phyloP scores from a whole-genome alignment of 2,797 vertebrate species.

The Hippoglossus hippoglossus region DNA sequence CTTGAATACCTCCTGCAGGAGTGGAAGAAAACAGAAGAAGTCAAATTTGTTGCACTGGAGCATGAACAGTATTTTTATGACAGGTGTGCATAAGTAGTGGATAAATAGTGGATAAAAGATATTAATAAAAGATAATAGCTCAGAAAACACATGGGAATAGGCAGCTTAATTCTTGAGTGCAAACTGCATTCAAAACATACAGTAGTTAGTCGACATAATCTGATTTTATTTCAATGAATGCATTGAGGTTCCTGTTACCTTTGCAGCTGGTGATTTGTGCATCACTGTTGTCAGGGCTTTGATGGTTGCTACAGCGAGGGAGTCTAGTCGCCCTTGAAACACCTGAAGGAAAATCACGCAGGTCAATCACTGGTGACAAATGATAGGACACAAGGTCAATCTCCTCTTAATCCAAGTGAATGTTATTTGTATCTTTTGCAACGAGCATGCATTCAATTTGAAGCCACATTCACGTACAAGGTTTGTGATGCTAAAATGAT shows the following conservation, averaged over 20 bases:
- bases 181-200: too few relatives aligned
- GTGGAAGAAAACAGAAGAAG: neutral
- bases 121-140: too few relatives aligned
- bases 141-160: too few relatives aligned
- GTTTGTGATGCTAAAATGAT: constrained; percentile 24
- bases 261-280: constrained; percentile 97
- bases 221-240: neutral
- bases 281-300: constrained; percentile 97
- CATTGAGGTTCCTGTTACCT: constrained; percentile 81
- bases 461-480: constrained; percentile 21
- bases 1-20: constrained; percentile 94
- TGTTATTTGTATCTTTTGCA: constrained; percentile 10
- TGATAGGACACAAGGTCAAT: constrained; percentile 16
- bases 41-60: too few relatives aligned
- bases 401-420: constrained; percentile 49
- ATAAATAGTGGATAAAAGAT: neutral
- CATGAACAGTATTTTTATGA: neutral
- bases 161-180: too few relatives aligned
- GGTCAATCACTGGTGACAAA: constrained; percentile 11
- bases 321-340: constrained; percentile 93
- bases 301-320: constrained; percentile 93
- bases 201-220: too few relatives aligned
- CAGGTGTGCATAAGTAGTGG: too few relatives aligned
- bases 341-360: constrained; percentile 81
- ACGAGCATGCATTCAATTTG: constrained; percentile 58